Conservation (phyloP, 2,888 invertebrate species). For the Theretra japonica region DNA sequence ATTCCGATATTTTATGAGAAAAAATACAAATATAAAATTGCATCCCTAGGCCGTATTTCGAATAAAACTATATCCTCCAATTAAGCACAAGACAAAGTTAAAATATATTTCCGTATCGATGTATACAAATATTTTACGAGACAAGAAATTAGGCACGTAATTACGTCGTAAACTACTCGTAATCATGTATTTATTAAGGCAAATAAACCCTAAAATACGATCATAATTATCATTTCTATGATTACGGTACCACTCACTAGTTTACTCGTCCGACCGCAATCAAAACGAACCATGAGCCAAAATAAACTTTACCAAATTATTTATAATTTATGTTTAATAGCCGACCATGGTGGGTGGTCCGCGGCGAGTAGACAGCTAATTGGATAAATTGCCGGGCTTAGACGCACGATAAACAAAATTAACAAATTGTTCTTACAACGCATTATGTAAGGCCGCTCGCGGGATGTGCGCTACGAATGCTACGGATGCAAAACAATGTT, state of each 20-base stretch:
- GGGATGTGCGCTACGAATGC: conserved; percentile 29
- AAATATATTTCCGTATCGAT: conserved; percentile 15
- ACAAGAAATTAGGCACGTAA: conserved; percentile 27
- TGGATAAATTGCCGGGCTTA: conserved; percentile 81
- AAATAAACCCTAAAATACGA: conserved; percentile 30
- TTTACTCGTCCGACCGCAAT: conserved; percentile 55
- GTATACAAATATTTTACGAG: conserved; percentile 21
- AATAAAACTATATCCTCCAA: neutral
- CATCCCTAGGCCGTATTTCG: neutral
- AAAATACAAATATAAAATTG: neutral
- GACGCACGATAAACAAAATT: conserved; percentile 80
- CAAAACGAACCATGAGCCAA: conserved; percentile 59
- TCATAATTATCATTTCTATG: conserved; percentile 30
- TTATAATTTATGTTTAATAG: conserved; percentile 83
- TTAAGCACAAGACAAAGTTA: neutral
- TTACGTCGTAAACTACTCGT: conserved; percentile 30
- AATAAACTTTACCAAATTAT: conserved; percentile 78
- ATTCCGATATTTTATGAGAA: neutral
- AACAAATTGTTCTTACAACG: conserved; percentile 69
- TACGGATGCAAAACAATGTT: neutral
- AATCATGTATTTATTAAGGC: conserved; percentile 30
- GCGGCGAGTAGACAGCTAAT: conserved; percentile 70
- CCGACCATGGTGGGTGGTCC: conserved; percentile 75
- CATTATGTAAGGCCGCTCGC: conserved; percentile 56
- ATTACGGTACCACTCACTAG: conserved; percentile 39